These are phyloP conservation scores for Dissostichus mawsoni DNA, from an alignment of 2,113 vertebrate genomes.

Conservation along the genomic window DNA sequence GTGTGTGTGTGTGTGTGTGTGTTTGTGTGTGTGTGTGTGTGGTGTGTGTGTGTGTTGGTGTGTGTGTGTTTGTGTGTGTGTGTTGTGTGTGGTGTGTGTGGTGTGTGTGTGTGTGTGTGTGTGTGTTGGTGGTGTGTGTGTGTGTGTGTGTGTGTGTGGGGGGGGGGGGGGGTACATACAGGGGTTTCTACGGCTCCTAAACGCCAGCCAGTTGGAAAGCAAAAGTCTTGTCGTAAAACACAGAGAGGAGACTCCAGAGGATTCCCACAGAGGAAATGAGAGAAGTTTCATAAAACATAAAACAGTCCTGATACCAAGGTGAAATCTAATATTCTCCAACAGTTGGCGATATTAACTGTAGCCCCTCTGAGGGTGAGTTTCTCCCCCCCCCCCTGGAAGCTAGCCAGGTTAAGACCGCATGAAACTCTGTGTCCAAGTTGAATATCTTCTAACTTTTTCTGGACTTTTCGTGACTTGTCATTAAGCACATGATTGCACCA, in stretches of 20 bases:
- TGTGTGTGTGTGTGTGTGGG: conserved; percentile 20
- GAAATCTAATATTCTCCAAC: conserved; percentile 59
- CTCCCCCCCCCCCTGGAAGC: conserved; percentile 21
- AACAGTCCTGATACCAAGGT: conserved; percentile 47
- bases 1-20: conserved; percentile 10
- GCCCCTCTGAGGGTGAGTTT: conserved; percentile 38
- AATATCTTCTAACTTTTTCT: conserved; percentile 43
- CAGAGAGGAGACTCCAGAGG: conserved; percentile 42
- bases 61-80: conserved; percentile 32
- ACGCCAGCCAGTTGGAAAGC: conserved; percentile 50
- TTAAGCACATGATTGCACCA: conserved; percentile 11
- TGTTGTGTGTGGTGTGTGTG: conserved; percentile 15
- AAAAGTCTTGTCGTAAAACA: conserved; percentile 59
- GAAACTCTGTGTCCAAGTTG: conserved; percentile 19
- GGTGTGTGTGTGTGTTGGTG: conserved; percentile 7
- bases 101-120: conserved; percentile 33
- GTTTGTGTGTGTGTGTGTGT: too few species aligned
- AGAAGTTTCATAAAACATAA: conserved; percentile 54
- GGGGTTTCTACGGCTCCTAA: conserved; percentile 42
- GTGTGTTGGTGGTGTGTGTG: conserved; percentile 20
- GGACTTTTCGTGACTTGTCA: conserved; percentile 33
- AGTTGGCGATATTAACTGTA: conserved; percentile 61
- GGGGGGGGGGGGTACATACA: background rate
- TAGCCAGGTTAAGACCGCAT: conserved; percentile 37
- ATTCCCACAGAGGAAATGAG: conserved; percentile 58